Percentiles rank a stretch among this genome's conserved stretches.
These are phyloP conservation scores for Dynastes maya DNA, from an alignment of 2,888 invertebrate species.

Conservation along the genomic window DNA sequence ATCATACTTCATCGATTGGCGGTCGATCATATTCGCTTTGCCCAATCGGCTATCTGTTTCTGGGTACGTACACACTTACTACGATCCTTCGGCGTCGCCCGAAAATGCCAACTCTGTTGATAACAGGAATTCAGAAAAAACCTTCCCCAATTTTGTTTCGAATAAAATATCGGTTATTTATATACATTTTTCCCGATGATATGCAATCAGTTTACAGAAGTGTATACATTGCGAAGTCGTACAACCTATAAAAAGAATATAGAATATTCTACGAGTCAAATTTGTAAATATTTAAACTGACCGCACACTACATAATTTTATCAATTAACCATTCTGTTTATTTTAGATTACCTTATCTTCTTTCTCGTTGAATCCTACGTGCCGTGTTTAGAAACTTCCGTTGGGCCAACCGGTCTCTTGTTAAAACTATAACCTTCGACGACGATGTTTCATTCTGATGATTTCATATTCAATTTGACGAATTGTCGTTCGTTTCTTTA, in stretches of 20 bases:
- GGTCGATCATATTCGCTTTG: no score
- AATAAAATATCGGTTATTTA: no score
- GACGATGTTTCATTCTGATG: constrained; percentile 11
- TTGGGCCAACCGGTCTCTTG: neutral
- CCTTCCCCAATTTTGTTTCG: no score
- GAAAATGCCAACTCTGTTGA: no score
- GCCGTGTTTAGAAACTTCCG: constrained; percentile 18
- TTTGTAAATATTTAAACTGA: constrained; percentile 27
- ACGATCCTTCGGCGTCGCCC: no score
- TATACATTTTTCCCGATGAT: no score
- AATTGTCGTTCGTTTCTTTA: neutral
- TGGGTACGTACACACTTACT: no score
- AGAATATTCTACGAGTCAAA: constrained; percentile 2
- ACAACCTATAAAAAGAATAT: neutral
- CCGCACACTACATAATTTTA: constrained; percentile 1
- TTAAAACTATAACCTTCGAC: constrained; percentile 3
- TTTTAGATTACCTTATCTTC: constrained; percentile 12
- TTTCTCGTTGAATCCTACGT: constrained; percentile 1
- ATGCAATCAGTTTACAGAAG: no score
- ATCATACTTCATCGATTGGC: no score
- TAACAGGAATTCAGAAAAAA: no score
- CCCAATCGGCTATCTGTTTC: no score
- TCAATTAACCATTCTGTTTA: constrained; percentile 26
- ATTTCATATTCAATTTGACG: neutral
- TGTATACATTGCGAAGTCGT: no score